Base-by-base conservation (phyloP, 2,797 vertebrate species). In the Rhinella marina region DNA sequence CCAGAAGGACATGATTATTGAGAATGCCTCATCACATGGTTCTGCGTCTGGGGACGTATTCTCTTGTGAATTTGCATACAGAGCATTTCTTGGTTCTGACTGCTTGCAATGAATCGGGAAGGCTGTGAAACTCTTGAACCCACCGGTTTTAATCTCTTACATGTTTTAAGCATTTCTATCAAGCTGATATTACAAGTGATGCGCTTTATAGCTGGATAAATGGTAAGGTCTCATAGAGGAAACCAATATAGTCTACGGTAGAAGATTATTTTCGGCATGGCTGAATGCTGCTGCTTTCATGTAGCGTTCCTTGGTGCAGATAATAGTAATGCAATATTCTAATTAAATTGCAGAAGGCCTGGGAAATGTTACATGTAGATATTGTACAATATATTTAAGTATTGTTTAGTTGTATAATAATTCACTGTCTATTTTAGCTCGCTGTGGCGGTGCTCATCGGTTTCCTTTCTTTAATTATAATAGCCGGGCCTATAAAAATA, bases 21-120 rank as follows among this genome's bases (percentile, higher is more conserved):
- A 13, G 17, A 64, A 66, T 64, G 19, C 10, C 23, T 68, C 16
- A 25, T 8, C 23, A 54, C 0, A 1, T n/a, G 48, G 23, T 41
- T 23, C 41, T 52, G 17, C 16, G 32, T 13, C 41, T 17, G 3
- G 23, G 17, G 62, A 16, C 23, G 54, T 52, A 50, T 84, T 59
- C 41, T 57, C 82, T 59, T 41, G 48, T 57, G 52, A 23, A 7
- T 68, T 12, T 70, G 64, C 17, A 21, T 57, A 54, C 66, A n/a
- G n/a, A 57, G 25, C 70, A 83, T 70, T 27, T 80, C 25, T 72
- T 57, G 16, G 21, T 19, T 72, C 5, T 72, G 64, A 32, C 66
- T 32, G 54, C 27, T 29, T 56, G 52, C n/a, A 72, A 54, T 83
- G 52, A 83, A 83, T 83, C 81, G 32, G n/a, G 8, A 25, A 54